Evolutionary conservation across 2,888 invertebrate species (phyloP).

Genomic region (Cataglyphis cursor): DNA sequence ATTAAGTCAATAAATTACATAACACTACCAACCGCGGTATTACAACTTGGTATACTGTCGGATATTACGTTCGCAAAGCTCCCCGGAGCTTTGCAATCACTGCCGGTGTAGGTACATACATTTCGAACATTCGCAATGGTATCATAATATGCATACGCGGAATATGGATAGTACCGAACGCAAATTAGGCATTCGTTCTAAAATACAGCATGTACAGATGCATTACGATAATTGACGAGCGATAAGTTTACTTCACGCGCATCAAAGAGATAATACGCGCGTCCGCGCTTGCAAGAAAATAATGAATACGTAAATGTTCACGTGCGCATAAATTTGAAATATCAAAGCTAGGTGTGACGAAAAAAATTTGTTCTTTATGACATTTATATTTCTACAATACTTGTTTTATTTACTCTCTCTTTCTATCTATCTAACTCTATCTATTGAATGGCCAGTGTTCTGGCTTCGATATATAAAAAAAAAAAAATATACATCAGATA

Average conservation of each 20-base stretch:
- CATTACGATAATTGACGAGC: constrained; percentile 39
- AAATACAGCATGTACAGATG: constrained; percentile 51
- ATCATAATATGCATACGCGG: constrained; percentile 47
- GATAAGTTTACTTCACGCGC: neutral
- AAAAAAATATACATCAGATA: constrained; percentile 4
- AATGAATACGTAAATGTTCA: constrained; percentile 12
- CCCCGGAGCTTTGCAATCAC: constrained; percentile 56
- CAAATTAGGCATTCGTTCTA: constrained; percentile 61
- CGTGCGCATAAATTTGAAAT: neutral
- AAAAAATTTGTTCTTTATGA: neutral
- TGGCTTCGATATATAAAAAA: neutral
- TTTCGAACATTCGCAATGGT: constrained; percentile 46
- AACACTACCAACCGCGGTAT: constrained; percentile 34
- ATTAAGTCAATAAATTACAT: constrained; percentile 57
- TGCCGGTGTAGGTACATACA: constrained; percentile 44
- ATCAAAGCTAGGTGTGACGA: neutral
- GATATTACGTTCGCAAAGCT: constrained; percentile 55
- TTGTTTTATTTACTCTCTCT: neutral
- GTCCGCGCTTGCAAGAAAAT: neutral
- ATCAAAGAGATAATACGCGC: neutral
- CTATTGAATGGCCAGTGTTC: neutral
- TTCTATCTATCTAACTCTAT: too few relatives aligned
- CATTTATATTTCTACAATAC: neutral
- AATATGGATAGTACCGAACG: constrained; percentile 51
- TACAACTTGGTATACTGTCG: constrained; percentile 47